Conservation (phyloP, 1,140 invertebrate genomes). For the Daktulosphaira vitifoliae region DNA sequence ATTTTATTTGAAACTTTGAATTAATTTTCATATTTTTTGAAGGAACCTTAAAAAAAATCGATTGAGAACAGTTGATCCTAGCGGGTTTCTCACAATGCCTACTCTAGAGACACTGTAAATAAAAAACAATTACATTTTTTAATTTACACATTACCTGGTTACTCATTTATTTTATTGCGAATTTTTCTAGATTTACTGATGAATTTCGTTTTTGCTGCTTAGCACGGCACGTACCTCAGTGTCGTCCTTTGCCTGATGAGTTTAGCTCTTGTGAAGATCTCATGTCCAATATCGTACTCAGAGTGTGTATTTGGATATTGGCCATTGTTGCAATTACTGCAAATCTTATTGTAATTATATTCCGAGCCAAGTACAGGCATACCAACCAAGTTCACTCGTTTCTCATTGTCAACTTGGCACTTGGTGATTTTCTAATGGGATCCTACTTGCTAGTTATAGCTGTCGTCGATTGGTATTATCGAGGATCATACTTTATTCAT, state of each 20-base stretch:
- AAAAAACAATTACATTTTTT: too few species aligned
- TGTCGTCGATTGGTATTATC: slow-evolving; percentile 47
- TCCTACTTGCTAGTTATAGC: slow-evolving; percentile 51
- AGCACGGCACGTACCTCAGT: slow-evolving; percentile 42
- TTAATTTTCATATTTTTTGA: slow-evolving; percentile 36
- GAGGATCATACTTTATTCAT: slow-evolving; percentile 49
- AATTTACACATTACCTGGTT: background rate
- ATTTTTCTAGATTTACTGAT: slow-evolving; percentile 42
- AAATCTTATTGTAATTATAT: slow-evolving; percentile 49
- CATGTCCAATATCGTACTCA: slow-evolving; percentile 50
- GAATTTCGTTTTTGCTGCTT: slow-evolving; percentile 51
- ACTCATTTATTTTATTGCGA: slow-evolving; percentile 28
- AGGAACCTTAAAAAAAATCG: slow-evolving; percentile 44
- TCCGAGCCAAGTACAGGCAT: slow-evolving; percentile 43
- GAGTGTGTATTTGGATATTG: slow-evolving; percentile 50
- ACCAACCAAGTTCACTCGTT: slow-evolving; percentile 49
- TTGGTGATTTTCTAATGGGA: slow-evolving; percentile 51
- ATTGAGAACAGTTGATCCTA: slow-evolving; percentile 40
- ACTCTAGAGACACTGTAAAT: slow-evolving; percentile 44
- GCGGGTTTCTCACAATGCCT: slow-evolving; percentile 43
- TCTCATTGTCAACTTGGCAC: slow-evolving; percentile 50
- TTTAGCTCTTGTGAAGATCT: slow-evolving; percentile 53
- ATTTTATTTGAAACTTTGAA: background rate
- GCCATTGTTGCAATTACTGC: slow-evolving; percentile 48
- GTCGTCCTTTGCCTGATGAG: slow-evolving; percentile 47